Evolutionary conservation across 2,888 invertebrate species (phyloP).

Genomic region (Selenia dentaria): DNA sequence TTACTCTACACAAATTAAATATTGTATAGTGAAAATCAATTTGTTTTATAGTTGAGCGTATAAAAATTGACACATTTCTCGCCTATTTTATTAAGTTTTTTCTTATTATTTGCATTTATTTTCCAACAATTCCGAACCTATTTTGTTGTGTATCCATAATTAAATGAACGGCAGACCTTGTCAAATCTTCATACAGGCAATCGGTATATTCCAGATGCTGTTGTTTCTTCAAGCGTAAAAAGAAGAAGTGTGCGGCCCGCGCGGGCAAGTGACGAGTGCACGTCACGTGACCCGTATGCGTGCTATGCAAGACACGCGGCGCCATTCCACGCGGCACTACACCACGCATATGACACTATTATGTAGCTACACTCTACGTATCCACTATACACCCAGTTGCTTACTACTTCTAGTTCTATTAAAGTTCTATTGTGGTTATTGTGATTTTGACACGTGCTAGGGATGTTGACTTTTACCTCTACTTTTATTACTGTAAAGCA

Average conservation of each 20-base stretch:
- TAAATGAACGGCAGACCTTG: slow-evolving; percentile 74
- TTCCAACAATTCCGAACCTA: too few relatives aligned
- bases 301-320: slow-evolving; percentile 14
- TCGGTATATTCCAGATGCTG: slow-evolving; percentile 94
- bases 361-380: not conserved
- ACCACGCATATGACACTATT: slow-evolving; percentile 1
- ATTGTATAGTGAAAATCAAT: too few relatives aligned
- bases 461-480: too few relatives aligned
- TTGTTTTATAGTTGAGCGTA: too few relatives aligned
- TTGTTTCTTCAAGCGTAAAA: slow-evolving; percentile 99
- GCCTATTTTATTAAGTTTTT: too few relatives aligned
- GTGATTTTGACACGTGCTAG: too few relatives aligned
- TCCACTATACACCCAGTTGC: slow-evolving; percentile 20
- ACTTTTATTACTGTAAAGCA: too few relatives aligned
- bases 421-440: too few relatives aligned
- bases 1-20: too few relatives aligned
- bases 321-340: slow-evolving; percentile 9
- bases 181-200: slow-evolving; percentile 83
- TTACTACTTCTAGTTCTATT: too few relatives aligned
- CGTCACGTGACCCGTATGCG: slow-evolving; percentile 34
- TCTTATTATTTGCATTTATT: too few relatives aligned
- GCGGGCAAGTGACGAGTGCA: slow-evolving; percentile 94
- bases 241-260: slow-evolving; percentile 96
- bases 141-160: slow-evolving; percentile 35
- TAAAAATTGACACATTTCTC: too few relatives aligned